Conservation (phyloP, 2,888 invertebrate species). For the Pandemis corylana region DNA sequence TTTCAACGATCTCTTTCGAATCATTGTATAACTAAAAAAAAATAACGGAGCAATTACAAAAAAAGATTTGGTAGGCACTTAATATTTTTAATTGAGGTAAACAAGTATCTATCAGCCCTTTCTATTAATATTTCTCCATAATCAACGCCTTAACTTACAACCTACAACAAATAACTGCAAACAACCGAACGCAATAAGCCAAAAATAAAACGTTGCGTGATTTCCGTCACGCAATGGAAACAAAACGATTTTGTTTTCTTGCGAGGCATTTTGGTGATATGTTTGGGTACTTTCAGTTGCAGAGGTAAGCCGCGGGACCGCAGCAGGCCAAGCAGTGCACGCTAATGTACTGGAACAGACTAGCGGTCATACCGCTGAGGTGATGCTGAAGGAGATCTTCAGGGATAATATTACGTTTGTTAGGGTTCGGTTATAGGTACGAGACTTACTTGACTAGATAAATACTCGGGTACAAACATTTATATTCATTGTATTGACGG, state of each 20-base stretch:
- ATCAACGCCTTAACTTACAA: slow-evolving; percentile 12
- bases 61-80: too few species aligned
- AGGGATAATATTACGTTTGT: too few species aligned
- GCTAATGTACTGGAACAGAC: slow-evolving; percentile 48
- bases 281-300: slow-evolving; percentile 55
- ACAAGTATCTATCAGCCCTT: not conserved
- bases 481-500: too few species aligned
- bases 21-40: too few species aligned
- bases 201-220: slow-evolving; percentile 73
- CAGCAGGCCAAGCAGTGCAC: slow-evolving; percentile 52
- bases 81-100: not conserved
- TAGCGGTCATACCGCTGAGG: slow-evolving; percentile 34
- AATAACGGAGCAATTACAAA: too few species aligned
- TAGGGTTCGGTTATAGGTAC: too few species aligned
- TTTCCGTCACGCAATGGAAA: slow-evolving; percentile 70
- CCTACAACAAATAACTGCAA: slow-evolving; percentile 21
- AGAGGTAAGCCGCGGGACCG: slow-evolving; percentile 49
- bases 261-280: slow-evolving; percentile 60
- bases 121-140: not conserved
- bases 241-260: slow-evolving; percentile 57
- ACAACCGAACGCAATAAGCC: slow-evolving; percentile 45
- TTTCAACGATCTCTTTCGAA: too few species aligned
- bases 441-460: too few species aligned
- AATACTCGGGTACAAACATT: too few species aligned
- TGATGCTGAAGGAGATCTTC: too few species aligned